These are phyloP conservation scores for Stichodactyla helianthus DNA, from an alignment of 64 coral and sea anemone genomes.

Conservation along the genomic window DNA sequence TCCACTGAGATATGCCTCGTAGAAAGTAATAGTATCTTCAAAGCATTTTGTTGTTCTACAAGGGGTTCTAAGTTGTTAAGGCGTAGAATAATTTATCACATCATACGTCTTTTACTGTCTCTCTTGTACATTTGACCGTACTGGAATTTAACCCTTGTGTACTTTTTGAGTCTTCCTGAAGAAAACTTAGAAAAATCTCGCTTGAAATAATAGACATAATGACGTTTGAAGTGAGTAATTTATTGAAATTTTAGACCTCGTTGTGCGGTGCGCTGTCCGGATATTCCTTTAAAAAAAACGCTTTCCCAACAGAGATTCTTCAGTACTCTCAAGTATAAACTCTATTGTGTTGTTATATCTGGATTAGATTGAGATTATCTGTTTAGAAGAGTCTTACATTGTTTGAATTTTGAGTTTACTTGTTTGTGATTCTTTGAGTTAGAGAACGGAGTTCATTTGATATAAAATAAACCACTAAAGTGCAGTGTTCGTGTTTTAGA, in stretches of 20 bases:
- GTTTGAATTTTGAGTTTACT: background rate
- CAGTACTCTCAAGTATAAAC: background rate
- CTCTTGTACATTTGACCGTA: background rate
- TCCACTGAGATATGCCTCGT: background rate
- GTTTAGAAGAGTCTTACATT: background rate
- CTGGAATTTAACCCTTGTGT: background rate
- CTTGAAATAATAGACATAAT: background rate
- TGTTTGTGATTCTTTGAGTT: background rate
- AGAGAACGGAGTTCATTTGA: background rate
- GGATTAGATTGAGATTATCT: background rate
- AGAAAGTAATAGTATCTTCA: background rate
- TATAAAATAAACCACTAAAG: background rate
- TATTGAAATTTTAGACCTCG: background rate
- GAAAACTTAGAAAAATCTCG: slow-evolving; percentile 1
- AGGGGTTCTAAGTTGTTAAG: background rate
- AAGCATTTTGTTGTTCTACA: background rate
- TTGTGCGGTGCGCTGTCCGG: background rate
- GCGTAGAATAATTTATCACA: background rate
- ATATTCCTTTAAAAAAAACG: background rate
- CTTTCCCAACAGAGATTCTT: background rate
- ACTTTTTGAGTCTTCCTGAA: background rate
- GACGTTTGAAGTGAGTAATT: background rate
- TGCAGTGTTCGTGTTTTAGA: background rate
- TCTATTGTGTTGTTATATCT: background rate
- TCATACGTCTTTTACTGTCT: slow-evolving; percentile 2